Evolutionary conservation across 2,888 invertebrate genomes (phyloP), one percentile per base, ranked within the genome.

Genomic region (Kuschelorhynchus macadamiae): DNA sequence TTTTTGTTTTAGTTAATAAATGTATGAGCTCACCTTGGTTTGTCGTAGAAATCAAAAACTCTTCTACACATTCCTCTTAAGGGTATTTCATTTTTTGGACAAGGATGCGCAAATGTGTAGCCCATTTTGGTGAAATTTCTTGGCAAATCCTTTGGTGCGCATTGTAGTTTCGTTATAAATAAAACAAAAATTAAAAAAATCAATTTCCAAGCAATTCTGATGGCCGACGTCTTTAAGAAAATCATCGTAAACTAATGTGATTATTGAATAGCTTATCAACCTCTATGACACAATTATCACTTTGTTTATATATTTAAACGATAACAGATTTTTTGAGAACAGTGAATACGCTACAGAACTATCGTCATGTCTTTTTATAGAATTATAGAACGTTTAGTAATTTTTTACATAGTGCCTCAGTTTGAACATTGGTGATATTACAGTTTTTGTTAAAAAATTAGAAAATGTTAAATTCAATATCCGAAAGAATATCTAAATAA

Each of bases 41-140:
- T 20, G 12, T 59, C 49, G 36, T 59, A 52, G 32, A 50, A 52
- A 41, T 59, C 55, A 36, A 46, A 55, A 18, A 69, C 52, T 32
- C 44, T 52, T 39, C 47, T 63, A 20, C 70, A 70, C 61, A 70
- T 36, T 30, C 70, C 70, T 16, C 42, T 65, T 8, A 70, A 44
- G 3, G 70, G 49, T 16, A 70, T 55, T 25, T 70, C 70, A 20
- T 25, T 33, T 2, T 50, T 20, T 12, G 30, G 50, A 57, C 70
- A 70, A 9, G 42, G 33, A n/a, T 60, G 16, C 8, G 52, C 50
- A 56, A 70, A 65, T 12, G 21, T 50, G 20, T 70, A 62, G 7
- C 55, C 55, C 20, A 50, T 41, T 18, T 70, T 66, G 4, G 56
- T 39, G 49, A 70, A 70, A 50, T 70, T 56, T 21, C 65, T 65